phyloP scores from a whole-genome alignment of 2,113 vertebrate species.

The Oryzias celebensis region DNA sequence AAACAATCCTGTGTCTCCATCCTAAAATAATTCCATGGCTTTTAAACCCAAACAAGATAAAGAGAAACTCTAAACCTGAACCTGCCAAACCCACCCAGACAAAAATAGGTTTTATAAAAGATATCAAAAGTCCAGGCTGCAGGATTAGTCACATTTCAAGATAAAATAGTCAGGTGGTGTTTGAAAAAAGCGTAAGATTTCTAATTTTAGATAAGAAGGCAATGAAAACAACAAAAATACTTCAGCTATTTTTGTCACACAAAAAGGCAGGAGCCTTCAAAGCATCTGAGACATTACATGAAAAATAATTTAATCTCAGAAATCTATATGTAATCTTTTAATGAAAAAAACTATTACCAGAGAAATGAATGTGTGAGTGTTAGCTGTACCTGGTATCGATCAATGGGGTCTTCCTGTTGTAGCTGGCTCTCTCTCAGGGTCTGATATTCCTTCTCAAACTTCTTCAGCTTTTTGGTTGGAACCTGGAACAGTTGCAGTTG shows the following conservation, averaged over 20 bases:
- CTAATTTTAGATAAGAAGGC: slow-evolving; percentile 44
- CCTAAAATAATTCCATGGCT: too few relatives aligned
- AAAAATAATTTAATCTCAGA: not conserved
- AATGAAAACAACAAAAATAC: slow-evolving; percentile 9
- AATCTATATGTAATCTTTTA: not conserved
- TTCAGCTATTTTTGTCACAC: not conserved
- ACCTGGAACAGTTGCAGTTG: slow-evolving; percentile 78
- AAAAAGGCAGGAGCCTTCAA: not conserved
- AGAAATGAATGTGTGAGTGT: not conserved
- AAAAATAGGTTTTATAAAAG: slow-evolving; percentile 40
- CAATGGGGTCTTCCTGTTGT: slow-evolving; percentile 96
- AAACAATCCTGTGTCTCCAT: too few relatives aligned
- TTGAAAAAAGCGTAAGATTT: slow-evolving; percentile 16
- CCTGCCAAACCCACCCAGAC: slow-evolving; percentile 7
- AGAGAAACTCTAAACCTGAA: not conserved
- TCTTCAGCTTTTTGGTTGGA: slow-evolving; percentile 97
- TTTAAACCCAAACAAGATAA: not conserved
- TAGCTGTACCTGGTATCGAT: slow-evolving; percentile 90
- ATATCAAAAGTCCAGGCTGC: slow-evolving; percentile 11
- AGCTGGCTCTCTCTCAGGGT: slow-evolving; percentile 91
- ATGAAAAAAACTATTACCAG: too few relatives aligned
- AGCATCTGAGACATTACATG: not conserved
- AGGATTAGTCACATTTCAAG: slow-evolving; percentile 3
- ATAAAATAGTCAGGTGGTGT: slow-evolving; percentile 1
- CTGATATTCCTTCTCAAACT: slow-evolving; percentile 98